These are phyloP conservation scores for Ectobius pallidus DNA, from an alignment of 2,888 invertebrate species.

Conservation along the genomic window DNA sequence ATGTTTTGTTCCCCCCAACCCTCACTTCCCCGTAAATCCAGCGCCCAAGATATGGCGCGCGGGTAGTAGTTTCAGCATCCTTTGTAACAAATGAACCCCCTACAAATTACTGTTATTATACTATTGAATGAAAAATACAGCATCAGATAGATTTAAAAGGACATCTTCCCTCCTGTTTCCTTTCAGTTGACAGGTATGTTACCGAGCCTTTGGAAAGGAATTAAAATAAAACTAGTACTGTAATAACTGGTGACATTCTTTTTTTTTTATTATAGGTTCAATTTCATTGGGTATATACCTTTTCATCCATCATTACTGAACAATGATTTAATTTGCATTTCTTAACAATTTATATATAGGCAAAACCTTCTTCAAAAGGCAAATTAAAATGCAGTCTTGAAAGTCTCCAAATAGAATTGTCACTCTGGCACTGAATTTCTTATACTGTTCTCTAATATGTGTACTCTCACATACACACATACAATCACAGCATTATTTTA, in stretches of 20 bases:
- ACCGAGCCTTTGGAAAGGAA: no score
- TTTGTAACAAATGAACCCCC: no score
- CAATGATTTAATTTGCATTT: conserved; percentile 13
- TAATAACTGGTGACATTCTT: conserved; percentile 16
- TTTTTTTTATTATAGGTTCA: conserved; percentile 16
- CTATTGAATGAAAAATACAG: no score
- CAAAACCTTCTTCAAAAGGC: conserved; percentile 20
- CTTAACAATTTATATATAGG: conserved; percentile 34
- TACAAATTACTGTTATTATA: no score
- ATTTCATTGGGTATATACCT: conserved; percentile 16
- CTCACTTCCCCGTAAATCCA: no score
- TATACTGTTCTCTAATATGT: background rate
- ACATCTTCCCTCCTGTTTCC: background rate
- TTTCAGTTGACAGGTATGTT: background rate
- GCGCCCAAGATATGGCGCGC: no score
- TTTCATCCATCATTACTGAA: conserved; percentile 26
- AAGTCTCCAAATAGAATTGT: background rate
- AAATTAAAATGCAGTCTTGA: conserved; percentile 27
- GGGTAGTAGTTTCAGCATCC: no score
- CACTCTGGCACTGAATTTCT: background rate
- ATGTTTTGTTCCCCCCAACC: no score
- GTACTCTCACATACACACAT: background rate
- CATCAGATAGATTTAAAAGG: no score
- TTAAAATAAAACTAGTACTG: no score
- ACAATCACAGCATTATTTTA: no score